A percentile compares a stretch with the other conserved stretches of the same genome.
These are phyloP conservation scores for Dolichomitus sp. DNA, from an alignment of 2,888 invertebrate species.

Conservation along the genomic window DNA sequence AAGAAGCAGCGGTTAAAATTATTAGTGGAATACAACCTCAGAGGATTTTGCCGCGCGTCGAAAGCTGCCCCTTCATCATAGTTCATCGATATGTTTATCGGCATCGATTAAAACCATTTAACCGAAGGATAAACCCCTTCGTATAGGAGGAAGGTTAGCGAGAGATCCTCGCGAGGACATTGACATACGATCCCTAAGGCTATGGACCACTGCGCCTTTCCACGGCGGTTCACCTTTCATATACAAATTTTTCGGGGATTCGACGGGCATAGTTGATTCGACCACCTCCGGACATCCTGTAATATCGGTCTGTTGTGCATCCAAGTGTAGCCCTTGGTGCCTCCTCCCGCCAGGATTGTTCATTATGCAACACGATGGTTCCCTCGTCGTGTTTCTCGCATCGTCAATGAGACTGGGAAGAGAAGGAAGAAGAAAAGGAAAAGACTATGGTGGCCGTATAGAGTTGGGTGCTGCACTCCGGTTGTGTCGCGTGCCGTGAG, in stretches of 20 bases:
- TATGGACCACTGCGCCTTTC: slow-evolving; percentile 46
- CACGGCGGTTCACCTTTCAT: slow-evolving; percentile 73
- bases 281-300: slow-evolving; percentile 83
- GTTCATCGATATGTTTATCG: slow-evolving; percentile 79
- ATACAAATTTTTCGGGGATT: slow-evolving; percentile 71
- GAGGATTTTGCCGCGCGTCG: slow-evolving; percentile 52
- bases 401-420: slow-evolving; percentile 72
- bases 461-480: slow-evolving; percentile 33
- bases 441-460: slow-evolving; percentile 32
- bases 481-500: slow-evolving; percentile 78
- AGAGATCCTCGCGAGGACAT: slow-evolving; percentile 17
- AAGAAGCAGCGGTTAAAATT: slow-evolving; percentile 79
- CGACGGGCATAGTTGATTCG: slow-evolving; percentile 72
- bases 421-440: slow-evolving; percentile 10
- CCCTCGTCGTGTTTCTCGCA: slow-evolving; percentile 75
- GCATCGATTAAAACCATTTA: slow-evolving; percentile 68
- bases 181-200: slow-evolving; percentile 33
- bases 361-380: slow-evolving; percentile 77
- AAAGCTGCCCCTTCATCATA: slow-evolving; percentile 74
- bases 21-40: slow-evolving; percentile 75
- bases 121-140: slow-evolving; percentile 41
- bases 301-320: slow-evolving; percentile 70
- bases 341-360: slow-evolving; percentile 64
- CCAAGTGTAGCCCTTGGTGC: slow-evolving; percentile 59
- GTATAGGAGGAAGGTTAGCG: neutral